These are phyloP conservation scores for Leucoraja ocellata DNA, from an alignment of 2,797 vertebrate species.

Conservation along the genomic window DNA sequence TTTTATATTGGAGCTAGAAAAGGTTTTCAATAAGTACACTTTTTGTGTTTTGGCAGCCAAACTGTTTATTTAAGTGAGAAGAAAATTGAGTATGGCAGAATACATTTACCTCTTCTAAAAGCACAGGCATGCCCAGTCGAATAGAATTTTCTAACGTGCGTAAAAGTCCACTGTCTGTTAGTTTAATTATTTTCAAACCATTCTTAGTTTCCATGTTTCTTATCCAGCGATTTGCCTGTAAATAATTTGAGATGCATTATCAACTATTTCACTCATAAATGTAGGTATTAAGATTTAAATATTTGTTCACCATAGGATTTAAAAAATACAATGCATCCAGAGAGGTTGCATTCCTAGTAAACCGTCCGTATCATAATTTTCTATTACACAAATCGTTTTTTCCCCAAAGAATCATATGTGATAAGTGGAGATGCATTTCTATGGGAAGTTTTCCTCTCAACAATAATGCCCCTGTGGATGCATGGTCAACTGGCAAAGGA, in stretches of 20 bases:
- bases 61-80: background rate
- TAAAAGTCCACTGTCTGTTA: slow-evolving; percentile 68
- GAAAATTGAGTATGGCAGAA: background rate
- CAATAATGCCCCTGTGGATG: no score
- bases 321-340: no score
- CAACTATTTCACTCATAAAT: background rate
- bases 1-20: background rate
- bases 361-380: no score
- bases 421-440: no score
- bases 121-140: slow-evolving; percentile 66
- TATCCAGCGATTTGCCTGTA: slow-evolving; percentile 76
- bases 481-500: no score
- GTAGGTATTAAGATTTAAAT: background rate
- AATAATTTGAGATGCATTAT: slow-evolving; percentile 8
- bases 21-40: background rate
- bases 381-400: no score
- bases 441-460: no score
- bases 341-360: no score
- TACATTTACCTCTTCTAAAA: slow-evolving; percentile 65
- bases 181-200: slow-evolving; percentile 73
- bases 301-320: background rate
- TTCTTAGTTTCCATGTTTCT: slow-evolving; percentile 67
- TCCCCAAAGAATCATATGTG: no score
- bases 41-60: background rate
- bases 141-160: slow-evolving; percentile 71